Conservation (phyloP, 2,113 vertebrate species). For the Tychaedon coryphoeus region DNA sequence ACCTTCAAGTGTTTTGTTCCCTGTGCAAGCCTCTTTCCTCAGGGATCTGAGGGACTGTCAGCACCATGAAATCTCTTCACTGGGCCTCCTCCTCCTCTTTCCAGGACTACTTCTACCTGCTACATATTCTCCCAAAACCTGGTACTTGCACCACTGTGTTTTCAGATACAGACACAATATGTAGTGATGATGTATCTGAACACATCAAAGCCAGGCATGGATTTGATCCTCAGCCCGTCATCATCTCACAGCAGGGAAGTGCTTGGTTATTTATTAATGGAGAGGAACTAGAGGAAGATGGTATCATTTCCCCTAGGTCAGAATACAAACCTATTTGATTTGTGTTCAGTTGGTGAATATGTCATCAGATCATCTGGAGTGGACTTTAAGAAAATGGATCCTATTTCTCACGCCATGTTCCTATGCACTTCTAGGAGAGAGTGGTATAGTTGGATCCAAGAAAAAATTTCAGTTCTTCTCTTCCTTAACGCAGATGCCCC, state of each 20-base stretch:
- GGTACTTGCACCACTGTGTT: not conserved
- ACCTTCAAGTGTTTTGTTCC: not conserved
- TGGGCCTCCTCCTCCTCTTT: not conserved
- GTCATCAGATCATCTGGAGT: not conserved
- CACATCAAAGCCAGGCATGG: not conserved
- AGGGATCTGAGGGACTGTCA: not conserved
- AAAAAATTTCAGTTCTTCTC: not conserved
- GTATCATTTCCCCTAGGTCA: not conserved
- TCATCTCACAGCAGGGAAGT: not conserved
- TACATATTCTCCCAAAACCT: not conserved
- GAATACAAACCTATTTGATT: not conserved
- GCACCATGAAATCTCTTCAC: not conserved
- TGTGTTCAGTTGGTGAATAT: not conserved
- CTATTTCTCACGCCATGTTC: not conserved
- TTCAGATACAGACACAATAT: not conserved
- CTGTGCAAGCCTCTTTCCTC: rapidly evolving
- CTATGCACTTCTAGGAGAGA: not conserved
- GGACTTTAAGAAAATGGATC: not conserved
- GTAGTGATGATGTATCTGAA: not conserved
- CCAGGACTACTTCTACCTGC: not conserved
- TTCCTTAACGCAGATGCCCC: not conserved
- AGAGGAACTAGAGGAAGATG: not conserved
- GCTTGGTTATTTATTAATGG: not conserved
- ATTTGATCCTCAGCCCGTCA: not conserved
- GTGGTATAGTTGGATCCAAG: not conserved